Base-by-base conservation (phyloP, 2,888 invertebrate species). In the Drosophila flavopinicola region DNA sequence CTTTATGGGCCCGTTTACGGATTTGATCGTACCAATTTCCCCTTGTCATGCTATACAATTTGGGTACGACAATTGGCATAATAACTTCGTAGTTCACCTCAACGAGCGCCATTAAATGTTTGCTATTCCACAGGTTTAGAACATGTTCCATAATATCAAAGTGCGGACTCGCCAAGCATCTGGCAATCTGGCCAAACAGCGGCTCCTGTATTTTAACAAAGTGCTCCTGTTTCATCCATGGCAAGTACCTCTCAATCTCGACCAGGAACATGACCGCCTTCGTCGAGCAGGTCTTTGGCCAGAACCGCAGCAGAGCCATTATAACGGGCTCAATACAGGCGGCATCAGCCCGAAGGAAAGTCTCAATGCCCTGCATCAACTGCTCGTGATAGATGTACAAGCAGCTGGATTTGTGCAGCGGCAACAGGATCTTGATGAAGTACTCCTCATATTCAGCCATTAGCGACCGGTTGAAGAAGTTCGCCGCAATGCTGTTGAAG, bases 221-320 rank as follows among this genome's bases (percentile, higher is more conserved):
- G 5, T 48, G n/a, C 9, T 0, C 0, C 3, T 6, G 6, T 0
- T 3, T 11, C 2, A 48, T 20, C 1, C 7, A 3, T 3, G 9
- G 11, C 2, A 17, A 1, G 6, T 27, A 48, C 0, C 9, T 11
- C 0, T 37, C 15, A 6, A 25, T 6, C 1, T 48, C 48, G 0
- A 11, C 6, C 3, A 48, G 35, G 11, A 48, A 48, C 0, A 48
- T 9, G 4, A 48, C 5, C 48, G 35, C 48, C 37, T 48, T 48
- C 6, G 9, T n/a, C 0, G 48, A 9, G 0, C 6, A 37, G 0
- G 48, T 25, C 48, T 35, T 48, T 1, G 48, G 48, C 48, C 48
- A 48, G 25, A 11, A 48, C 17, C 17, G 25, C 9, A 48, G 2
- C 9, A 48, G 15, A 5, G 25, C 37, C 3, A 1, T 7, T 1